A percentile compares a stretch with the other conserved stretches of the same genome.
phyloP scores from a whole-genome alignment of 2,113 vertebrate species.

The Turdus rufiventris region DNA sequence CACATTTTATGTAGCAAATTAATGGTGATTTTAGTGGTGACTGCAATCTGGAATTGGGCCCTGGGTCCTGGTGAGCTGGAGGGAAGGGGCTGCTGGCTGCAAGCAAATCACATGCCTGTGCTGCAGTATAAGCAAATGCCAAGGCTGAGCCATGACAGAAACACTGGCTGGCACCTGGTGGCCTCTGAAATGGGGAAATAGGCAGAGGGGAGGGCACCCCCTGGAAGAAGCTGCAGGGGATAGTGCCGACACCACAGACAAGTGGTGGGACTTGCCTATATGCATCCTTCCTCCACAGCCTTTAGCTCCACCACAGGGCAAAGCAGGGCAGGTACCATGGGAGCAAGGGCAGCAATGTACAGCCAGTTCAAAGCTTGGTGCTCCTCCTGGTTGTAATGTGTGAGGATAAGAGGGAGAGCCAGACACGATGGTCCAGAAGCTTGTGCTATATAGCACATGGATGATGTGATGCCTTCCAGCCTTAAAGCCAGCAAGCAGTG shows the following conservation, averaged over 20 bases:
- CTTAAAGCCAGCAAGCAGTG: rapidly evolving
- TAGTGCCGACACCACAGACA: not conserved
- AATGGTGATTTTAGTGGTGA: rapidly evolving
- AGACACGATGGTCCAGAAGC: not conserved
- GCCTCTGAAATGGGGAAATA: rapidly evolving
- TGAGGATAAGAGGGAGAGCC: not conserved
- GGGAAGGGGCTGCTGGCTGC: not conserved
- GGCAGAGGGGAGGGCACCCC: not conserved
- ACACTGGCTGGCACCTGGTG: rapidly evolving
- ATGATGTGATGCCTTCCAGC: not conserved
- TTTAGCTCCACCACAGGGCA: not conserved
- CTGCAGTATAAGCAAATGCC: not conserved
- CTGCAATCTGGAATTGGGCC: not conserved
- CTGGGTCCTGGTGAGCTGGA: not conserved
- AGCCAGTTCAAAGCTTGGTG: not conserved
- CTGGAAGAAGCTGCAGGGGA: not conserved
- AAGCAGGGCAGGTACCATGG: not conserved
- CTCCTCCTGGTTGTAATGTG: not conserved
- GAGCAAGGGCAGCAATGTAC: not conserved
- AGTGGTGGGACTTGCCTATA: not conserved
- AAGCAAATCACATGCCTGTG: rapidly evolving
- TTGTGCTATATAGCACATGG: rapidly evolving
- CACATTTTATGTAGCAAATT: not conserved
- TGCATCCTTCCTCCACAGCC: not conserved
- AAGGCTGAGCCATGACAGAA: not conserved